Conservation (phyloP, 2,797 vertebrate genomes). For the Ataeniobius toweri region DNA sequence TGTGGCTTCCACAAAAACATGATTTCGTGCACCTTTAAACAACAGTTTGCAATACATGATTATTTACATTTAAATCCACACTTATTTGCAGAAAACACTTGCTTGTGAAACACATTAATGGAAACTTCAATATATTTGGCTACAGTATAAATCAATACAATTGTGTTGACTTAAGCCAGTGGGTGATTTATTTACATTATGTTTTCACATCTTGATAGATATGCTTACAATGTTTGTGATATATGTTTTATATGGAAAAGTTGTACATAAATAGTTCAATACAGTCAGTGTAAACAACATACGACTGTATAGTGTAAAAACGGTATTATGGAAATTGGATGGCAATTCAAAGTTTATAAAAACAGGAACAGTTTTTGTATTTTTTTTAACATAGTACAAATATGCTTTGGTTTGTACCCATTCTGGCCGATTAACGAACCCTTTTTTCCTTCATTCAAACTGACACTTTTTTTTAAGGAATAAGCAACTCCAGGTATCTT, state of each 20-base stretch:
- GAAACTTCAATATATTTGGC: neutral
- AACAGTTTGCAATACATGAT: neutral
- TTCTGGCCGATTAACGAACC: neutral
- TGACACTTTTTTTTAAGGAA: neutral
- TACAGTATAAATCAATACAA: neutral
- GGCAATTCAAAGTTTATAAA: neutral
- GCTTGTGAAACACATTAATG: neutral
- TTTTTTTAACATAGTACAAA: neutral
- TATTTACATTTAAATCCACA: neutral
- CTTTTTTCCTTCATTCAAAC: neutral
- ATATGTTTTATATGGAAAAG: neutral
- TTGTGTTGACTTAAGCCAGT: neutral
- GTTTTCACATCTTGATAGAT: neutral
- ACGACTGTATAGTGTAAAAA: neutral
- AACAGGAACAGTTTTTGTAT: neutral
- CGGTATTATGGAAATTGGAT: neutral
- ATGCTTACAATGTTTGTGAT: neutral
- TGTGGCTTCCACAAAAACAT: no score
- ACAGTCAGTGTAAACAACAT: neutral
- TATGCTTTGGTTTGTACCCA: no score
- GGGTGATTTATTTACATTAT: neutral
- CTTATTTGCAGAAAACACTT: neutral
- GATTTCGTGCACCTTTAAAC: no score
- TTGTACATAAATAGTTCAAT: neutral
- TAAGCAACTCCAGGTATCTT: neutral